Evolutionary conservation across 2,888 invertebrate species (phyloP), one percentile per base, ranked within the genome.

Genomic region (Hetaerina titia): DNA sequence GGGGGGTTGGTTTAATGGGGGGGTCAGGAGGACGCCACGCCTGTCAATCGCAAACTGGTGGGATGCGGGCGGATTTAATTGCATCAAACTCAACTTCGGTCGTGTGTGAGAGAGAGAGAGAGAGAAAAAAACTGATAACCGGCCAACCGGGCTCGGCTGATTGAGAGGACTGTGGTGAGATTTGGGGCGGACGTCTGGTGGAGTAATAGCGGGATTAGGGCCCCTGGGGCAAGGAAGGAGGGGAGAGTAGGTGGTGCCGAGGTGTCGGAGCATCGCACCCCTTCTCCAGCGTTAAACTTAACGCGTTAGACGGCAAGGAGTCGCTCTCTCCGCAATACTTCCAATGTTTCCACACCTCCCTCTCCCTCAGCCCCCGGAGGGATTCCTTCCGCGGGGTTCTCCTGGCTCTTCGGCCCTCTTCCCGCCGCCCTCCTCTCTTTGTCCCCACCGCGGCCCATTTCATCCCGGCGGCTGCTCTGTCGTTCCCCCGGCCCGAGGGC

Each of bases 41-140:
- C 90, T 90, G 90, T 90, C 90, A 90, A 64, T 90, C 64, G 64
- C 90, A 90, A 90, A n/a, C 31, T 25, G 60, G 63, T 25, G 63
- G 90, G 90, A 90, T 90, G 90, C 94, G 88, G 60, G 25, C 57
- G 64, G 94, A 88, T 94, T 94, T 94, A 94, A 94, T 94, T 94
- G 89, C 94, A 89, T 94, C 94, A 94, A 94, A 94, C 88, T 94
- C 81, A 94, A 60, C 60, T 45, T 88, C 64, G 94, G 45, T 9
- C 58, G 6, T 57, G 94, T 11, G 63, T 22, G 90, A 4, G 58
- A 89, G 31, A 0, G 9, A 89, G 31, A 25, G 31, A 56, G 5
- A 56, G 94, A 57, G 22, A 74, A 94, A 94, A 69, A 69, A 92
- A 15, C 58, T 45, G 87, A 87, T 45, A 15, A 19, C 25, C 15